A percentile compares a stretch with the other conserved stretches of the same genome.
Conservation (phyloP, 1,140 invertebrate species). For the Bombus sibiricus region DNA sequence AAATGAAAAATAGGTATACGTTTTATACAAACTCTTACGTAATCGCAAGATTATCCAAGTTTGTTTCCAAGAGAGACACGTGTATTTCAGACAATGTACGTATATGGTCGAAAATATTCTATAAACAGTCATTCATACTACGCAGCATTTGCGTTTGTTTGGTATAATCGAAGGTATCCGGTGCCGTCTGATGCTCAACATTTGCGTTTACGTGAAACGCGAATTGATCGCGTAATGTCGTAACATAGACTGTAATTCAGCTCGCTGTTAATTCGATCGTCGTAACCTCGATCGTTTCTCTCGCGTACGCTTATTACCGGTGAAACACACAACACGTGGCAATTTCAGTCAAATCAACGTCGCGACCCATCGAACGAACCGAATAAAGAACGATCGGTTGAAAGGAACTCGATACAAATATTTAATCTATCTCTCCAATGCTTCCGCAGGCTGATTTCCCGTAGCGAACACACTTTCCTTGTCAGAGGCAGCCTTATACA, state of each 20-base stretch:
- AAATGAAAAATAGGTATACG: too few relatives aligned
- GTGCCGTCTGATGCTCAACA: neutral
- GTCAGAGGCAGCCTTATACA: too few relatives aligned
- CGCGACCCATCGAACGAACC: neutral
- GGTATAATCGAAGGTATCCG: too few relatives aligned
- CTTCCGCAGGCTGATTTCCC: too few relatives aligned
- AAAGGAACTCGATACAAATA: neutral
- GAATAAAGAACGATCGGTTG: neutral
- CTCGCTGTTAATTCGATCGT: conserved; percentile 27
- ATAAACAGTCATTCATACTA: too few relatives aligned
- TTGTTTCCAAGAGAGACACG: neutral
- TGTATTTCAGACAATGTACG: neutral
- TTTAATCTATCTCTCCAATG: neutral
- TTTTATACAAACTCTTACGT: too few relatives aligned
- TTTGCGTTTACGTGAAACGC: neutral
- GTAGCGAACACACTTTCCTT: too few relatives aligned
- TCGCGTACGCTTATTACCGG: neutral
- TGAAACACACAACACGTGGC: conserved; percentile 18
- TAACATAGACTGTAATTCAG: neutral
- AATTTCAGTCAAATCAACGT: conserved; percentile 52
- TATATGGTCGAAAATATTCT: neutral
- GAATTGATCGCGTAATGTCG: neutral
- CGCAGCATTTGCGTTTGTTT: neutral
- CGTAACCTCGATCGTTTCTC: neutral
- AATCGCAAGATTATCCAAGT: too few relatives aligned